These are phyloP conservation scores for Clusia tigrina DNA, from an alignment of 2,888 invertebrate genomes.

Conservation along the genomic window DNA sequence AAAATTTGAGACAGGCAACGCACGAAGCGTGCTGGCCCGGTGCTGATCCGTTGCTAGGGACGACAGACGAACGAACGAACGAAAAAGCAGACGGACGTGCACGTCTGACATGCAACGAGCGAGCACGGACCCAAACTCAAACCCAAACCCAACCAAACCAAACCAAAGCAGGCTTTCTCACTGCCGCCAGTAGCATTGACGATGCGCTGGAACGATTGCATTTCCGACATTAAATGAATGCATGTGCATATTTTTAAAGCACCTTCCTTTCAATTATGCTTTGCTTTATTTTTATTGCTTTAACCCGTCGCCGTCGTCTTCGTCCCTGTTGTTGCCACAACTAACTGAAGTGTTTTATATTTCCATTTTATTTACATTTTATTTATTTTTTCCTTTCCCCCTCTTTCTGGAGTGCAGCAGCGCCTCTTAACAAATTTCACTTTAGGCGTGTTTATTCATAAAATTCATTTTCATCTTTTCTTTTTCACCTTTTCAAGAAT, in stretches of 20 bases:
- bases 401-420: too few relatives aligned
- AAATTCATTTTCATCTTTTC: background rate
- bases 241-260: conserved; percentile 14
- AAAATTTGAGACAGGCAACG: conserved; percentile 19
- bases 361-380: background rate
- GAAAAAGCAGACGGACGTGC: too few relatives aligned
- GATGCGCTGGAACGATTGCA: conserved; percentile 13
- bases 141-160: background rate
- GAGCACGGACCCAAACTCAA: too few relatives aligned
- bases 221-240: conserved; percentile 27
- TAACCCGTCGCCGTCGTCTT: conserved; percentile 11
- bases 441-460: conserved; percentile 19
- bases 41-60: background rate
- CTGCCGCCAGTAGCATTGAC: background rate
- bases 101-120: background rate
- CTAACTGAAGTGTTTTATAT: background rate
- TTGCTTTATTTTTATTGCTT: conserved; percentile 4
- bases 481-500: background rate
- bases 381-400: too few relatives aligned
- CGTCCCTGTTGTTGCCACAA: conserved; percentile 1
- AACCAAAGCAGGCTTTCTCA: background rate
- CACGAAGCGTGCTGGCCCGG: background rate
- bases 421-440: conserved; percentile 12
- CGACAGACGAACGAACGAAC: too few relatives aligned
- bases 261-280: conserved; percentile 13